These are phyloP conservation scores for Peromyscus aztecus DNA, from an alignment of 2,797 vertebrate genomes.

Conservation along the genomic window DNA sequence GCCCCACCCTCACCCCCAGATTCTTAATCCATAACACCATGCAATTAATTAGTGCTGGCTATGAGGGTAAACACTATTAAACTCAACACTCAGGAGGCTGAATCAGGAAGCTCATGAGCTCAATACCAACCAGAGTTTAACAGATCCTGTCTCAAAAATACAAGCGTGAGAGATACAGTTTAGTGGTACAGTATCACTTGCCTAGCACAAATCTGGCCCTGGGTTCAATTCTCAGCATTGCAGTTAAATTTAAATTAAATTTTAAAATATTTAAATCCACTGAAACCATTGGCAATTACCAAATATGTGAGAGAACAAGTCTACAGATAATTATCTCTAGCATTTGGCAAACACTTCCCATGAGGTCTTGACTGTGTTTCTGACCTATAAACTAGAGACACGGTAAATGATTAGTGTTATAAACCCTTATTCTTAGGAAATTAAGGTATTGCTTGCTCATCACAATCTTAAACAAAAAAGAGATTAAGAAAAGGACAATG, in stretches of 20 bases:
- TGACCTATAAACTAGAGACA: neutral
- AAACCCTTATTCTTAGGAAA: neutral
- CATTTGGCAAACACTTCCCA: neutral
- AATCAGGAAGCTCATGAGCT: neutral
- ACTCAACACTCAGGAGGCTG: no score
- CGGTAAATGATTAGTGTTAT: neutral
- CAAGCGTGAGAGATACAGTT: neutral
- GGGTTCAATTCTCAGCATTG: neutral
- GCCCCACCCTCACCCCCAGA: no score
- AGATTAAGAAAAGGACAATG: neutral
- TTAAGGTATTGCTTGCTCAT: neutral
- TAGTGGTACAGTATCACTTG: neutral
- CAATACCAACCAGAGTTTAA: neutral
- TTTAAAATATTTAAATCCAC: neutral
- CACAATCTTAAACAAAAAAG: neutral
- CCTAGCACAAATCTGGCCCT: neutral
- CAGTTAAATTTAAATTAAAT: neutral
- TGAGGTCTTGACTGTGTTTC: neutral
- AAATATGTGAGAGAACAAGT: neutral
- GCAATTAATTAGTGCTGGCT: neutral
- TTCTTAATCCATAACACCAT: neutral
- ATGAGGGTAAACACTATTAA: neutral
- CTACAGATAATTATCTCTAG: neutral
- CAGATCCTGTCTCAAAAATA: neutral
- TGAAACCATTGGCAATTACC: neutral